These are phyloP conservation scores for Chymomyza procnemis DNA, from an alignment of 2,888 invertebrate genomes.

Conservation along the genomic window DNA sequence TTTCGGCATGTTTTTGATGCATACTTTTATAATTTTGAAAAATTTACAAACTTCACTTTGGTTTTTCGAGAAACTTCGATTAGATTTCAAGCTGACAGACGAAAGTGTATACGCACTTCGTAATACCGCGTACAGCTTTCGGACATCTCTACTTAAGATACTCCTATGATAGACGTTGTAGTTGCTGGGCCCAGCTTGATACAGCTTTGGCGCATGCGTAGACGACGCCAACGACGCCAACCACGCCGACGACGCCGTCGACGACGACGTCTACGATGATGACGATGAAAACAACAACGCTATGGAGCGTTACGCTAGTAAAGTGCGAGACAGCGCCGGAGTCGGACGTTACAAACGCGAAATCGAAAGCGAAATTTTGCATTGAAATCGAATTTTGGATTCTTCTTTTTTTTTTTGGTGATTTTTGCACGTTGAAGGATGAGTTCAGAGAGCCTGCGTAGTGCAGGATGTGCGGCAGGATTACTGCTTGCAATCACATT, in stretches of 20 bases:
- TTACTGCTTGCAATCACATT: slow-evolving; percentile 15
- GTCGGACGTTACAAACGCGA: slow-evolving; percentile 60
- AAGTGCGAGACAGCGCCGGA: slow-evolving; percentile 67
- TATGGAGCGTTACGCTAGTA: slow-evolving; percentile 31
- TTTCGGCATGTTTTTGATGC: too few species aligned
- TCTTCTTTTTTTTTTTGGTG: not conserved
- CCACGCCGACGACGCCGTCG: too few species aligned
- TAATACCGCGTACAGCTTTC: not conserved
- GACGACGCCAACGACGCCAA: slow-evolving; percentile 44
- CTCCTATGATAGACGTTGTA: slow-evolving; percentile 11
- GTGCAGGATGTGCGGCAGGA: not conserved
- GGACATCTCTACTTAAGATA: slow-evolving; percentile 12
- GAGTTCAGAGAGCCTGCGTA: slow-evolving; percentile 6
- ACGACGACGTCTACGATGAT: too few species aligned
- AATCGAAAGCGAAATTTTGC: not conserved
- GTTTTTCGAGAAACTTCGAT: too few species aligned
- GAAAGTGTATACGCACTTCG: not conserved
- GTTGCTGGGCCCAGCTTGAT: slow-evolving; percentile 43
- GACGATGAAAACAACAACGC: slow-evolving; percentile 29
- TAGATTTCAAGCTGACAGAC: too few species aligned
- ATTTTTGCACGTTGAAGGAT: slow-evolving; percentile 6
- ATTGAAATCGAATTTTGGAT: not conserved
- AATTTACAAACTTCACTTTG: too few species aligned
- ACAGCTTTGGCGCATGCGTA: slow-evolving; percentile 61
- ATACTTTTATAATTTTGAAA: too few species aligned